These are phyloP conservation scores for Hemibagrus guttatus DNA, from an alignment of 2,797 vertebrate genomes.

Conservation along the genomic window DNA sequence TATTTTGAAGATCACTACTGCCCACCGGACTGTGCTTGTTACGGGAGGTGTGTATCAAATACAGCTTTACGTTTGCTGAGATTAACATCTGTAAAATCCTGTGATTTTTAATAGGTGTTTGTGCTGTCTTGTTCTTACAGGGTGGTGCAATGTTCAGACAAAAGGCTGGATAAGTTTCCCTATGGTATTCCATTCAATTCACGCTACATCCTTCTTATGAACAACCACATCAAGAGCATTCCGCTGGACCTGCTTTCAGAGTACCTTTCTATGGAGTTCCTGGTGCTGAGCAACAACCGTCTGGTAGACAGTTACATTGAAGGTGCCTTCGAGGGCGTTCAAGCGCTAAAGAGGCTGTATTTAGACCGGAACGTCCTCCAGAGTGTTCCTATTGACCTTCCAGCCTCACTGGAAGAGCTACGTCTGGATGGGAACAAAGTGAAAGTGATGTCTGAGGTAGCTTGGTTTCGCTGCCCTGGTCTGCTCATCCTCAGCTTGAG, in stretches of 20 bases:
- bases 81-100: neutral
- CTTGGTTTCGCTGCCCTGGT: conserved; percentile 56
- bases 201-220: conserved; percentile 74
- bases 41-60: conserved; percentile 62
- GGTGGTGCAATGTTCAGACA: conserved; percentile 76
- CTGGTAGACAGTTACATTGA: conserved; percentile 65
- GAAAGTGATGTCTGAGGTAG: conserved; percentile 58
- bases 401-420: conserved; percentile 66
- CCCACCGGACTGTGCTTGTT: conserved; percentile 69
- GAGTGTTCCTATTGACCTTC: conserved; percentile 63
- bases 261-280: conserved; percentile 70
- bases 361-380: conserved; percentile 63
- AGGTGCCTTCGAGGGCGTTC: conserved; percentile 63
- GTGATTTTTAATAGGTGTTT: neutral
- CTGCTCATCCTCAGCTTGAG: conserved; percentile 68
- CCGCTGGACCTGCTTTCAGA: conserved; percentile 67
- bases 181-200: conserved; percentile 71
- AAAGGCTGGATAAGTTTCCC: conserved; percentile 67
- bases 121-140: conserved; percentile 61
- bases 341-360: conserved; percentile 63
- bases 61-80: neutral
- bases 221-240: conserved; percentile 69
- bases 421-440: conserved; percentile 67
- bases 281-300: conserved; percentile 70
- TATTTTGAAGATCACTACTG: conserved; percentile 72